Evolutionary conservation across 2,113 vertebrate genomes (phyloP).

Genomic region (Urocynchramus pylzowi): DNA sequence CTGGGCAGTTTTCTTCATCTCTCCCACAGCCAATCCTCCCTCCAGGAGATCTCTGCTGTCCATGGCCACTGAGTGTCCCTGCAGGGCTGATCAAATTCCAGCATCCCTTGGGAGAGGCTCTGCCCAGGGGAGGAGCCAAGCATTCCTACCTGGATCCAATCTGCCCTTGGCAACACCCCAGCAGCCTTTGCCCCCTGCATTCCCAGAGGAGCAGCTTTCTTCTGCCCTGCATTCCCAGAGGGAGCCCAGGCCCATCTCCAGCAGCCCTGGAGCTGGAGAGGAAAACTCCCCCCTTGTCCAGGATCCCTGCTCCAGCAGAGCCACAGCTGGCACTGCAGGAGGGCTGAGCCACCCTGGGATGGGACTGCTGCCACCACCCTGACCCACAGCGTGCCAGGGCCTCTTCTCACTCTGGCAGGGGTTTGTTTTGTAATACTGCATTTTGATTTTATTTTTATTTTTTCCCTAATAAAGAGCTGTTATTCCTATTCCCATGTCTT

Average conservation of each 20-base stretch:
- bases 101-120: neutral
- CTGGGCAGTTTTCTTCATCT: neutral
- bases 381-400: neutral
- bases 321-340: neutral
- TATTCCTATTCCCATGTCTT: neutral
- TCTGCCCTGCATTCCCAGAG: neutral
- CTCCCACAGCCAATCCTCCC: neutral
- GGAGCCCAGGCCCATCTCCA: neutral
- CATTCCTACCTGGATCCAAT: too few species aligned
- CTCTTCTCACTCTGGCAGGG: neutral
- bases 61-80: neutral
- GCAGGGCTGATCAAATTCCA: neutral
- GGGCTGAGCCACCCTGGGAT: neutral
- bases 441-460: neutral
- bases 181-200: too few species aligned
- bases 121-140: neutral
- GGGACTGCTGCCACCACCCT: neutral
- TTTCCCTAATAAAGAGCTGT: neutral
- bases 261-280: neutral
- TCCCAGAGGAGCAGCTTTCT: too few species aligned
- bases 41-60: neutral
- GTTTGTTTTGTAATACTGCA: fast-evolving
- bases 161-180: too few species aligned
- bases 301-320: neutral
- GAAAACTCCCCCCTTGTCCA: neutral